phyloP scores from a whole-genome alignment of 2,113 vertebrate species.

The Poeciliopsis occidentalis region DNA sequence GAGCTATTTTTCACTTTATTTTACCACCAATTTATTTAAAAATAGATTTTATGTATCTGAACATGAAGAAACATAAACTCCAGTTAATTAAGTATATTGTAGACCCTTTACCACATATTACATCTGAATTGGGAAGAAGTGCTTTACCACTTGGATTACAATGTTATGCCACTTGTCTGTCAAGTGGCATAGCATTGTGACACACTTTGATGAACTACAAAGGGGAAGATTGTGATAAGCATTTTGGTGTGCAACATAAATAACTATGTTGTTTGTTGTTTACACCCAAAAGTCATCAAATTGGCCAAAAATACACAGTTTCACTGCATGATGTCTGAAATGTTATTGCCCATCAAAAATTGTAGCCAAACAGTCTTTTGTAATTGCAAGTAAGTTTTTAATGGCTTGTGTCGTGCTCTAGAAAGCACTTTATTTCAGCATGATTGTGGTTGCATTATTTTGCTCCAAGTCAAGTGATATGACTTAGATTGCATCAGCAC shows the following conservation, averaged over 20 bases:
- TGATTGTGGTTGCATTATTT: constrained; percentile 64
- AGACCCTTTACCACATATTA: too few species aligned
- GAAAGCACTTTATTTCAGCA: constrained; percentile 7
- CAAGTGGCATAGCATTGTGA: neutral
- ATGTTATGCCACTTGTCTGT: too few species aligned
- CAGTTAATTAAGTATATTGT: neutral
- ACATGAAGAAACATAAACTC: neutral
- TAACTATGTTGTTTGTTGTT: neutral
- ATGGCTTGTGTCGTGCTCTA: neutral
- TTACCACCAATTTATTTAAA: neutral
- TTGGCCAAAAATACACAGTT: too few species aligned
- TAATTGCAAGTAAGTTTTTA: neutral
- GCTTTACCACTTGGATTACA: too few species aligned
- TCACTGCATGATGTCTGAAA: too few species aligned
- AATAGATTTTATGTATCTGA: neutral
- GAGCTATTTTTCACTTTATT: neutral
- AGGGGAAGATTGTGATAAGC: neutral
- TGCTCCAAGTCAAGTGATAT: constrained; percentile 46
- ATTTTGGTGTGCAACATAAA: neutral
- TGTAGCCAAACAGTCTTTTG: too few species aligned
- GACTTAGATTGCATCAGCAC: constrained; percentile 64
- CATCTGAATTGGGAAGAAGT: neutral
- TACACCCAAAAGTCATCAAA: too few species aligned
- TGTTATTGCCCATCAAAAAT: too few species aligned
- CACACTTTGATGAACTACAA: neutral